phyloP scores from a whole-genome alignment of 2,797 vertebrate species.

The Taeniopygia guttata region DNA sequence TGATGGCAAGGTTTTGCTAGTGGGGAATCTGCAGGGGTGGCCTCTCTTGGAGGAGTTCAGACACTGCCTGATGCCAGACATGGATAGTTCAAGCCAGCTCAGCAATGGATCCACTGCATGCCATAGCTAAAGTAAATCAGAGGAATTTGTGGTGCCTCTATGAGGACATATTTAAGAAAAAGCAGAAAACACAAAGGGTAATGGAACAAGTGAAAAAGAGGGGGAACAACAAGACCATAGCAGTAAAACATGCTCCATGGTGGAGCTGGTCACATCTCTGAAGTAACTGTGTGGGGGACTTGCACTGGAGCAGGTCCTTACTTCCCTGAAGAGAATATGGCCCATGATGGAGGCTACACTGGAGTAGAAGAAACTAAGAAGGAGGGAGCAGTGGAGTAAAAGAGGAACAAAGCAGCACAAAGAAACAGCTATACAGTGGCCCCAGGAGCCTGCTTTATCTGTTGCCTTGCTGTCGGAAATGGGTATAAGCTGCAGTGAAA shows the following conservation, averaged over 20 bases:
- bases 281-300: not conserved
- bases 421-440: not conserved
- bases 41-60: not conserved
- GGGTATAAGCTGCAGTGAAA: not conserved
- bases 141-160: not conserved
- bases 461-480: not conserved
- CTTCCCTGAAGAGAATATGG: not conserved
- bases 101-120: not conserved
- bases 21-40: not conserved
- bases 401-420: not conserved
- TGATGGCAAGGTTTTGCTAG: not conserved
- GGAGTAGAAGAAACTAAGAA: not conserved
- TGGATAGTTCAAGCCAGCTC: not conserved
- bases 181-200: not conserved
- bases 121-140: not conserved
- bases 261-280: not conserved
- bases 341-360: not conserved
- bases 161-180: not conserved
- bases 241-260: not conserved
- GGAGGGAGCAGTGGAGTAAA: not conserved
- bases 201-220: not conserved
- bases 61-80: not conserved
- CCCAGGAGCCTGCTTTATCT: not conserved
- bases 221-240: not conserved
- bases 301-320: not conserved